Evolutionary conservation across 2,113 vertebrate genomes (phyloP).

Genomic region (Otocyon megalotis): DNA sequence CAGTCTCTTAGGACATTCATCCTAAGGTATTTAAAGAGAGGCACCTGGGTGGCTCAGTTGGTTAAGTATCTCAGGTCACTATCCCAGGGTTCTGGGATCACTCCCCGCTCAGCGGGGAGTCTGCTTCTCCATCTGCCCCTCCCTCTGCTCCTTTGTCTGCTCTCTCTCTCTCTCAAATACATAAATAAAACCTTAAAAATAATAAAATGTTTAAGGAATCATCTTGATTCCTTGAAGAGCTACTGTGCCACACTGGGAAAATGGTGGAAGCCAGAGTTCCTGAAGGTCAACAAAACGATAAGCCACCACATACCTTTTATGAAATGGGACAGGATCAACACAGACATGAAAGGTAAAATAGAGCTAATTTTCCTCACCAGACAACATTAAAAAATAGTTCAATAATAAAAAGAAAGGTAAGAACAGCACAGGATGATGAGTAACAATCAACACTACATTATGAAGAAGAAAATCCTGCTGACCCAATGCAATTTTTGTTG

Average conservation of each 20-base stretch:
- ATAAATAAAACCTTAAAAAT: neutral
- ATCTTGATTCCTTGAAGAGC: conserved; percentile 35
- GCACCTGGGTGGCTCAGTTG: neutral
- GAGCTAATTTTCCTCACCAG: neutral
- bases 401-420: neutral
- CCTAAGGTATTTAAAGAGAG: neutral
- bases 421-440: neutral
- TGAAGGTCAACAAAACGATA: neutral
- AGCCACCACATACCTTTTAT: neutral
- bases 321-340: conserved; percentile 20
- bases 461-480: conserved; percentile 22
- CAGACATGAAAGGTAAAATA: neutral
- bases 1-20: neutral
- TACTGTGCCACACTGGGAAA: neutral
- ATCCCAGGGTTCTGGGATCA: neutral
- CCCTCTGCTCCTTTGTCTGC: neutral
- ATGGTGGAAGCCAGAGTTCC: neutral
- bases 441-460: neutral
- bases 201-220: conserved; percentile 12
- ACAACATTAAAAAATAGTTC: neutral
- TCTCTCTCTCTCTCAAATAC: neutral
- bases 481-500: conserved; percentile 58
- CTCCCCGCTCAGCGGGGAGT: too few relatives aligned
- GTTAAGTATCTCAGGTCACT: neutral
- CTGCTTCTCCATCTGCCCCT: neutral